These are phyloP conservation scores for Crambe crambe DNA, from an alignment of 37 sponge, comb jelly and placozoan genomes.

Conservation along the genomic window DNA sequence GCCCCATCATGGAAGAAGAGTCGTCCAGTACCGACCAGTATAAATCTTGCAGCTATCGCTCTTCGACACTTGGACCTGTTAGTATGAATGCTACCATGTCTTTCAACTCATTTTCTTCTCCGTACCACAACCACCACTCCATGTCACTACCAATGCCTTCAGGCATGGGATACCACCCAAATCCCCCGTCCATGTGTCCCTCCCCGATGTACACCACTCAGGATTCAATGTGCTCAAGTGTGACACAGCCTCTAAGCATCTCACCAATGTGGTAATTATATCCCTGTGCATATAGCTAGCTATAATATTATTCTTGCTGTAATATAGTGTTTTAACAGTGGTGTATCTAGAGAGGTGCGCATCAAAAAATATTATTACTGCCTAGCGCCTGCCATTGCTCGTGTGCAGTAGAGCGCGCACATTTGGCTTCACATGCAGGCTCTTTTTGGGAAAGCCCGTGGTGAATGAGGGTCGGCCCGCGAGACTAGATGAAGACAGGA, in stretches of 20 bases:
- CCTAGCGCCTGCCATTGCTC: no score
- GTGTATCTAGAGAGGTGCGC: no score
- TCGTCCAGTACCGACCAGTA: background rate
- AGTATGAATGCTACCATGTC: constrained; percentile 1
- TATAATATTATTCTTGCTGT: no score
- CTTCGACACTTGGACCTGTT: background rate
- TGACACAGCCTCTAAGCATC: background rate
- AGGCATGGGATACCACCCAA: background rate
- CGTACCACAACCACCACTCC: background rate
- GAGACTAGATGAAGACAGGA: no score
- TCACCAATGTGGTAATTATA: background rate
- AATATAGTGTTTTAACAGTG: no score
- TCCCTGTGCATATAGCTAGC: constrained; percentile 1
- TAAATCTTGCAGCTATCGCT: background rate
- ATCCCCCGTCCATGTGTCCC: constrained; percentile 14
- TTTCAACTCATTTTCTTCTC: constrained; percentile 1
- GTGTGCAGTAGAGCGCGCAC: no score
- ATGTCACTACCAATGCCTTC: background rate
- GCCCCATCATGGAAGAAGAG: constrained; percentile 8
- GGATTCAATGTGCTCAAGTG: constrained; percentile 15
- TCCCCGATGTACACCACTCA: constrained; percentile 22
- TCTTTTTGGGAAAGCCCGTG: no score
- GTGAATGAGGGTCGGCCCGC: no score
- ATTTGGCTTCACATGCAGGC: no score
- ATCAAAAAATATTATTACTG: no score